Evolutionary conservation across 2,797 vertebrate species (phyloP).

Genomic region (Eurystomus glaucurus): DNA sequence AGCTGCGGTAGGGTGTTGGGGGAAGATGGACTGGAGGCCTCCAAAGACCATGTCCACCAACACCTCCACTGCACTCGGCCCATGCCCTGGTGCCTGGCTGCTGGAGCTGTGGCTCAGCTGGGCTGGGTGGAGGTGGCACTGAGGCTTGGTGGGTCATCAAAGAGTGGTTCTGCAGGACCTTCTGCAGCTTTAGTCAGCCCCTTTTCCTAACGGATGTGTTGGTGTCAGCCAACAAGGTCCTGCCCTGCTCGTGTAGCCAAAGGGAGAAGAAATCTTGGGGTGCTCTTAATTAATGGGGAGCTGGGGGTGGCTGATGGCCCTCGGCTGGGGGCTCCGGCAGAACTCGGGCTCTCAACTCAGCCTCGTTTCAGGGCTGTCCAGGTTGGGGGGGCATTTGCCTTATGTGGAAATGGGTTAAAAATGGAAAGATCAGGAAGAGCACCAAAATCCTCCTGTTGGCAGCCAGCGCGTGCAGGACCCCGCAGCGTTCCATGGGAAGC

Average conservation of each 20-base stretch:
- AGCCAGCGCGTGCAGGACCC: rapidly evolving
- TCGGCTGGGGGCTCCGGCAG: rapidly evolving
- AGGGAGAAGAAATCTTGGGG: background rate
- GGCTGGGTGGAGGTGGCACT: background rate
- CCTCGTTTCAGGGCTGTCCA: background rate
- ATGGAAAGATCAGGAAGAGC: background rate
- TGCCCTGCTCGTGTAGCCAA: background rate
- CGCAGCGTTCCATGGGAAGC: background rate
- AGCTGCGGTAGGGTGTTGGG: background rate
- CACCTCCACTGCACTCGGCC: rapidly evolving
- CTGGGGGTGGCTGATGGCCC: rapidly evolving
- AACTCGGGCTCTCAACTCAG: rapidly evolving
- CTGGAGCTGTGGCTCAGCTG: background rate
- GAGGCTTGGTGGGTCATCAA: background rate
- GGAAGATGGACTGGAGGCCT: background rate
- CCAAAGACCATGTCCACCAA: background rate
- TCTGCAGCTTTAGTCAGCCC: background rate
- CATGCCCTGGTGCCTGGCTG: rapidly evolving
- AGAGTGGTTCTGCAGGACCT: background rate
- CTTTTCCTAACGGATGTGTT: background rate
- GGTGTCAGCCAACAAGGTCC: background rate
- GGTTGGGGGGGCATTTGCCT: rapidly evolving
- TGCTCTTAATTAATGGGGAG: background rate
- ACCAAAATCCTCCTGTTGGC: background rate
- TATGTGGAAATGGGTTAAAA: background rate